Evolutionary conservation across 2,888 invertebrate species (phyloP).

Genomic region (Eupithecia subfuscata): DNA sequence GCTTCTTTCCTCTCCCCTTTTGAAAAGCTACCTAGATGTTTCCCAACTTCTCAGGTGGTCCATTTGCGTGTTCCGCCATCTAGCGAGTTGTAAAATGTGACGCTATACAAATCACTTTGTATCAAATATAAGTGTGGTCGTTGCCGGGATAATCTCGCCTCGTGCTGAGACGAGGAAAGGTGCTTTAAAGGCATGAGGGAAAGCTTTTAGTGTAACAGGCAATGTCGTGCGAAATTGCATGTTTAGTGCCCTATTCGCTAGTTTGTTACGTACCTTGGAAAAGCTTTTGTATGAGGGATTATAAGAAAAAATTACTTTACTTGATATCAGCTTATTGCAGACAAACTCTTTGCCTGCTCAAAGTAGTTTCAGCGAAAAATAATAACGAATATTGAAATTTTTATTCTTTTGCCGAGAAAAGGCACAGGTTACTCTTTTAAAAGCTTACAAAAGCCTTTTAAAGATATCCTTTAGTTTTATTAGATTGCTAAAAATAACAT

Average conservation of each 20-base stretch:
- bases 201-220: slow-evolving; percentile 7
- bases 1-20: background rate
- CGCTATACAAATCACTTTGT: background rate
- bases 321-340: background rate
- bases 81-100: background rate
- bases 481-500: background rate
- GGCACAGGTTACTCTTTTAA: background rate
- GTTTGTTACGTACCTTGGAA: background rate
- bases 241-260: background rate
- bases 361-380: background rate
- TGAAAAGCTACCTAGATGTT: background rate
- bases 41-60: background rate
- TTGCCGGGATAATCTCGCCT: background rate
- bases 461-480: background rate
- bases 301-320: background rate
- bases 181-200: background rate
- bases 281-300: background rate
- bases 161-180: background rate
- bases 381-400: background rate
- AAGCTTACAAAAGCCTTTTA: background rate
- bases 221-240: background rate
- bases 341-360: background rate
- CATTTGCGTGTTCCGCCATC: background rate
- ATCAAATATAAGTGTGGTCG: background rate
- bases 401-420: background rate